Percentiles rank a stretch among this genome's conserved stretches.
Conservation (phyloP, 2,888 invertebrate species). For the Drosophila neotestacea region DNA sequence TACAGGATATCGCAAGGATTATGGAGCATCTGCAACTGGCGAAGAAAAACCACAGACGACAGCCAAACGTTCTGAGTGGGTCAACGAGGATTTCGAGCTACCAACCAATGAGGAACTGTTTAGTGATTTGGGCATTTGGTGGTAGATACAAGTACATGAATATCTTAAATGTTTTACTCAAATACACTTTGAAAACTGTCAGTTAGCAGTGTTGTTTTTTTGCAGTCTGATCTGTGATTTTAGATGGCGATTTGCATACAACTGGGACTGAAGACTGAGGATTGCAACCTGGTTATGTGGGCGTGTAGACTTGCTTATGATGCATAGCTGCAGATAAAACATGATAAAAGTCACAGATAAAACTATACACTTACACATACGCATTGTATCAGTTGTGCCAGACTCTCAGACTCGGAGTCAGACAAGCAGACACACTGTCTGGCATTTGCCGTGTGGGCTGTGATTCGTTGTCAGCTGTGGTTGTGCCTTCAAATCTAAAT, state of each 20-base stretch:
- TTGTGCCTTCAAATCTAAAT: constrained; percentile 40
- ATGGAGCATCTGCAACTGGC: constrained; percentile 46
- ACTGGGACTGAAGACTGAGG: constrained; percentile 17
- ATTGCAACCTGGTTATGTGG: constrained; percentile 22
- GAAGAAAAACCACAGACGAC: constrained; percentile 5
- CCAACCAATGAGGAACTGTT: constrained; percentile 82
- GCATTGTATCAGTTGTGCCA: constrained; percentile 18
- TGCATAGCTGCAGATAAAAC: constrained; percentile 71
- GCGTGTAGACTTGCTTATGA: constrained; percentile 69
- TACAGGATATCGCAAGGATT: constrained; percentile 79
- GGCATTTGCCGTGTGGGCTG: constrained; percentile 58
- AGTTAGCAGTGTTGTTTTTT: constrained; percentile 24
- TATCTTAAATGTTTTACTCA: background rate
- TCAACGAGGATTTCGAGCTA: constrained; percentile 81
- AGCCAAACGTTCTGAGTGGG: constrained; percentile 76
- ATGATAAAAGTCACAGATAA: constrained; percentile 67
- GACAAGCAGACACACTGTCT: constrained; percentile 46
- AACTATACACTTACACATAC: constrained; percentile 26
- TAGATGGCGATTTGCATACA: constrained; percentile 53
- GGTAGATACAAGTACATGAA: constrained; percentile 53
- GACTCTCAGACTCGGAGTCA: constrained; percentile 23
- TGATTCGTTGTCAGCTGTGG: constrained; percentile 62
- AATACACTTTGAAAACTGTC: constrained; percentile 34
- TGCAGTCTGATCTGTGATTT: constrained; percentile 26
- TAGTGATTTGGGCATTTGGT: constrained; percentile 83